Base-by-base conservation (phyloP, 2,888 invertebrate genomes). In the Athalia cordata region DNA sequence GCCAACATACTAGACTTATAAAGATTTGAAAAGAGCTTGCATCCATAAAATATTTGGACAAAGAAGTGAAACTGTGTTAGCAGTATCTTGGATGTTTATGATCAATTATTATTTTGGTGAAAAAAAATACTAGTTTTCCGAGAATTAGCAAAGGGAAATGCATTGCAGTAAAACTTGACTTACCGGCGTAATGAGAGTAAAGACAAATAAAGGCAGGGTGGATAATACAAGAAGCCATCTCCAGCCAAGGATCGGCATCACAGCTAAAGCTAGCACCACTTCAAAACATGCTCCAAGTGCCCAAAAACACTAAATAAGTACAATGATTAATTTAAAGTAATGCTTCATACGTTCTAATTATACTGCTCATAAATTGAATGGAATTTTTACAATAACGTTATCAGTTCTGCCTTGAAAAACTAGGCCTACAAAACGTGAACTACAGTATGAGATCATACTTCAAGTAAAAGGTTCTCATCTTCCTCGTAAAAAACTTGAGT, bases 231-330 rank as follows among this genome's bases (percentile, higher is more conserved):
- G 92, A 52, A 98, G 92, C 95, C 97, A 97, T 86, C 97, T 94
- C 93, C 98, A 97, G 64, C 98, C 98, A 82, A 97, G 92, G 0
- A 95, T 95, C 1, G 98, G 97, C 96, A 98, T 98, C 78, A 98
- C 94, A 55, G 96, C 93, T 83, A 98, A 92, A 11, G 98, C 98
- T 81, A 98, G 91, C 29, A 97, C 94, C 70, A 98, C 97, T 91
- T 98, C 98, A 87, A 98, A 94, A 89, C 97, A 98, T 8, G 98
- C 97, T 55, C 98, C 98, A 64, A 98, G 92, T 0, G 98, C 98
- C 98, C 98, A 98, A 91, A 98, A 98, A 91, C 97, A 96, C 96
- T 96, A 90, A 88, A 83, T 43, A 50, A 83, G 76, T 79, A 84
- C 74, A 72, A 80, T 52, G 52, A 72, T 79, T 55, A 75, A 68